phyloP scores from a whole-genome alignment of 2,888 invertebrate genomes.

The Andrena haemorrhoa region DNA sequence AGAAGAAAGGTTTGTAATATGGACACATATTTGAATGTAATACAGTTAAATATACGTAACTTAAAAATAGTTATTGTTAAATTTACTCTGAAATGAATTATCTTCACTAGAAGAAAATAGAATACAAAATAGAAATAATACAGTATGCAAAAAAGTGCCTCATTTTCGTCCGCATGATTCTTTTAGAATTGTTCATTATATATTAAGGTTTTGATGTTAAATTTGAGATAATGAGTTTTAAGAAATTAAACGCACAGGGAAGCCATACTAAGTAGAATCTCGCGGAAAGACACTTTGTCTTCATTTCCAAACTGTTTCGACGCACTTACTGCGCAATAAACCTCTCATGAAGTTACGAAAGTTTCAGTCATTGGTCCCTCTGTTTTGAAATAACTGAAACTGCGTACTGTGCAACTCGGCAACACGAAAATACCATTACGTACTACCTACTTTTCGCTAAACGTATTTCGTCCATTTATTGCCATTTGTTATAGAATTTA shows the following conservation, averaged over 20 bases:
- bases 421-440: conserved; percentile 6
- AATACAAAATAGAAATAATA: too few species aligned
- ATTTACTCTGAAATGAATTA: too few species aligned
- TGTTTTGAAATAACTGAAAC: conserved; percentile 9
- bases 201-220: neutral
- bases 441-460: neutral
- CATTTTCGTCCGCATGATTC: neutral
- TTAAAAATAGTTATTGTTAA: too few species aligned
- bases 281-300: neutral
- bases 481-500: neutral
- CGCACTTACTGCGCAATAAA: neutral
- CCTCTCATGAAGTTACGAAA: conserved; percentile 1
- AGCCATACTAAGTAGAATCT: neutral
- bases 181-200: neutral
- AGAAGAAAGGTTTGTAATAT: too few species aligned
- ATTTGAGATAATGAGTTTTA: neutral
- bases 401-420: neutral
- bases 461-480: neutral
- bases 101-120: too few species aligned
- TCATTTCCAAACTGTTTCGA: conserved; percentile 1
- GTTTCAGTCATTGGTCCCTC: conserved; percentile 6
- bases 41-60: too few species aligned
- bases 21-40: too few species aligned
- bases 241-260: neutral
- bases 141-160: too few species aligned